Evolutionary conservation across 2,888 invertebrate genomes (phyloP), one percentile per base, ranked within the genome.

Genomic region (Pseudanteris insignis): DNA sequence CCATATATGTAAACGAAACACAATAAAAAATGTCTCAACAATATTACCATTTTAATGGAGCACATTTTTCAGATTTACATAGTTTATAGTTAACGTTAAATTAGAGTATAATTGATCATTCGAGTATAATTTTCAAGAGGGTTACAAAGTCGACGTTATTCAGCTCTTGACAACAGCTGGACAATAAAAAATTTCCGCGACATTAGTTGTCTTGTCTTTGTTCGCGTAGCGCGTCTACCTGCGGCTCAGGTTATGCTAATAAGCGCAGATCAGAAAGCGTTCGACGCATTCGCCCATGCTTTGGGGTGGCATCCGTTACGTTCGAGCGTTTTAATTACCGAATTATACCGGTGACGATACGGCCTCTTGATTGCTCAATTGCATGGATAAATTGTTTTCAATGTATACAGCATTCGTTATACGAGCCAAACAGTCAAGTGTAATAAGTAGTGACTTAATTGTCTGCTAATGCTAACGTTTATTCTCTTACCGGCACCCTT

Each of bases 221-320:
- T 67, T 61, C 60, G 21, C 33, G 24, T 21, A 13, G 26, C 41
- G 38, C 48, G 29, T 50, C 64, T 71, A 73, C 72, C 72, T 71
- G 69, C 54, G 34, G 50, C 63, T 63, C 71, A 67, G 68, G 72
- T 75, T 75, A 75, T 75, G 75, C 68, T 72, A 75, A 75, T 75
- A 21, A 40, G 36, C 5, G 26, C 14, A 41, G 33, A 55, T 53
- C 36, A 15, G 41, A 29, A 54, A 37, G 50, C 55, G 34, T 63
- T 21, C 48, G 40, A 28, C 40, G 34, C 53, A 10, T 54, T 48
- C 25, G 48, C 48, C 28, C 29, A 26, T 34, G 33, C 30, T 46
- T 21, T 12, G 32, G 50, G 37, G 53, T 33, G 41, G 14, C 29
- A 57, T 41, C 53, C 40, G 55, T 59, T 61, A 46, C 55, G 41